Evolutionary conservation across 1,140 invertebrate species (phyloP).

Genomic region (Matsumurasca onukii): DNA sequence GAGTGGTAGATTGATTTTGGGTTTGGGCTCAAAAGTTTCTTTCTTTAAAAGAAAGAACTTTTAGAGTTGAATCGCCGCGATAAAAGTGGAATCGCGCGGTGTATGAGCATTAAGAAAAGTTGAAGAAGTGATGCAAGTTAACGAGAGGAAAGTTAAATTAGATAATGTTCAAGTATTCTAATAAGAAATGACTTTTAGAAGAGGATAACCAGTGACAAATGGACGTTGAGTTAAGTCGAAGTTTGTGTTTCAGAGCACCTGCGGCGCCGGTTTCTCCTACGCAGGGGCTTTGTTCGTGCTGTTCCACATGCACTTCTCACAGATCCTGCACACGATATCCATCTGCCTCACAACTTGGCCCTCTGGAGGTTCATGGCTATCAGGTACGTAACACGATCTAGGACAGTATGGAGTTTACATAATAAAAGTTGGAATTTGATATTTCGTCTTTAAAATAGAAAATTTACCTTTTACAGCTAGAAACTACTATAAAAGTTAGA

Average conservation of each 20-base stretch:
- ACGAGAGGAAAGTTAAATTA: background rate
- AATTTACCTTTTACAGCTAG: no score
- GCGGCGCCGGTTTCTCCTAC: conserved; percentile 61
- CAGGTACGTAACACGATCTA: conserved; percentile 47
- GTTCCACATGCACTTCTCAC: conserved; percentile 77
- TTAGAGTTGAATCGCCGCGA: no score
- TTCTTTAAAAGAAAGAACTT: no score
- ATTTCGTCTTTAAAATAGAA: no score
- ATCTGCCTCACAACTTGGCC: conserved; percentile 83
- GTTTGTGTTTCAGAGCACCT: conserved; percentile 50
- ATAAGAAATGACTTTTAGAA: background rate
- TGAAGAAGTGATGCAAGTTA: background rate
- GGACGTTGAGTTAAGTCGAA: background rate
- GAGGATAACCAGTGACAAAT: background rate
- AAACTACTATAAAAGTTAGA: no score
- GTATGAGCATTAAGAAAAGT: background rate
- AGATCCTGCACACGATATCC: conserved; percentile 81
- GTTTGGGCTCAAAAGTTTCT: no score
- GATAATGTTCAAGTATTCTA: background rate
- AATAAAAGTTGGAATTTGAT: no score
- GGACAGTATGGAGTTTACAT: background rate
- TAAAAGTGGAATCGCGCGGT: no score
- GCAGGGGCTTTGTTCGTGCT: conserved; percentile 69
- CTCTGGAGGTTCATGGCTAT: conserved; percentile 73
- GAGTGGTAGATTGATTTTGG: no score